Conservation (phyloP, 2,888 invertebrate species). For the Osmoderma eremita region DNA sequence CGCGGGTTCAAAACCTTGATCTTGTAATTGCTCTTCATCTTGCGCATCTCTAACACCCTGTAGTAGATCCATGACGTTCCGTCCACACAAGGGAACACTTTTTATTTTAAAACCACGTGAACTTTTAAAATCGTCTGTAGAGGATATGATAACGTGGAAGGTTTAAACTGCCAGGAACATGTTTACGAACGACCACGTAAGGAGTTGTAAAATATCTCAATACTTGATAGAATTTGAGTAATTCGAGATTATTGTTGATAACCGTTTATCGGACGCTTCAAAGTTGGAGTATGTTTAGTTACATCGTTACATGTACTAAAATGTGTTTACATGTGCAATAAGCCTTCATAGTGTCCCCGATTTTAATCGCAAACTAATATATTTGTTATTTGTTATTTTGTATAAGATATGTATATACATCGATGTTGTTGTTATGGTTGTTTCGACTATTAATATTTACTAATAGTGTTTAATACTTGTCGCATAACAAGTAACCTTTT, state of each 20-base stretch:
- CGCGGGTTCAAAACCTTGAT: constrained; percentile 16
- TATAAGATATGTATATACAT: no score
- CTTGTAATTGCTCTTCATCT: constrained; percentile 27
- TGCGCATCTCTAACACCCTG: constrained; percentile 53
- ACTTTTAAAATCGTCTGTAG: neutral
- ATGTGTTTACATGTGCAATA: no score
- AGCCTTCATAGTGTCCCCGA: no score
- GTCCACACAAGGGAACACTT: neutral
- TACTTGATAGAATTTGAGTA: constrained; percentile 28
- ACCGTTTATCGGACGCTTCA: constrained; percentile 24
- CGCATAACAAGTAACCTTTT: no score
- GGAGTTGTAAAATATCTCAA: constrained; percentile 18
- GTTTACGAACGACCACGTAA: constrained; percentile 35
- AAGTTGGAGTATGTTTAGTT: constrained; percentile 1
- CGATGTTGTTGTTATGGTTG: no score
- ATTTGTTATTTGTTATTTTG: no score
- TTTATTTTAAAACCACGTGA: constrained; percentile 12
- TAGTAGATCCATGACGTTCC: constrained; percentile 41
- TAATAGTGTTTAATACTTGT: no score
- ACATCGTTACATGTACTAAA: no score
- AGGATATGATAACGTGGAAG: constrained; percentile 25
- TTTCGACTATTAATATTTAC: no score
- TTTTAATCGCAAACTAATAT: no score
- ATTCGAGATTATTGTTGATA: constrained; percentile 35
- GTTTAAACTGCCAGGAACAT: constrained; percentile 23